phyloP scores from a whole-genome alignment of 2,888 invertebrate species.

The Sialis fuliginosa region DNA sequence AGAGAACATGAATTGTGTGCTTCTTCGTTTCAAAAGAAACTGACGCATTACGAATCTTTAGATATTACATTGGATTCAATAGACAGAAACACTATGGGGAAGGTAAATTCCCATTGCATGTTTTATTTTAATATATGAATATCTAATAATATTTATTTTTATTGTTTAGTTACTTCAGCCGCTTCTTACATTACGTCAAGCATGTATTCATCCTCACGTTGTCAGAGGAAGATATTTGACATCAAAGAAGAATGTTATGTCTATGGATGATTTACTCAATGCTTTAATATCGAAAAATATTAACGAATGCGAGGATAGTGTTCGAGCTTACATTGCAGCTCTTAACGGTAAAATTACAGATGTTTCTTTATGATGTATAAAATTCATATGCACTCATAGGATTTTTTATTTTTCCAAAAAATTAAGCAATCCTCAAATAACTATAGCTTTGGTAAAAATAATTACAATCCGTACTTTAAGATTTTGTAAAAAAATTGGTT shows the following conservation, averaged over 20 bases:
- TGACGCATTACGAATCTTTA: conserved; percentile 23
- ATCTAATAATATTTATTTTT: not conserved
- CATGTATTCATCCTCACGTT: conserved; percentile 51
- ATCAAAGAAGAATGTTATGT: conserved; percentile 32
- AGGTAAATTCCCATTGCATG: conserved; percentile 14
- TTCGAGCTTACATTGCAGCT: conserved; percentile 41
- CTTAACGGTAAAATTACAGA: conserved; percentile 33
- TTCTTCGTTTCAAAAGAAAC: conserved; percentile 26
- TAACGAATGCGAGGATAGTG: conserved; percentile 39
- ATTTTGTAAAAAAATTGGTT: too few species aligned
- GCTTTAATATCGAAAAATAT: conserved; percentile 42
- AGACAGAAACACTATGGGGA: conserved; percentile 25
- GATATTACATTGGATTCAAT: conserved; percentile 28
- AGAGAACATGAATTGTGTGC: conserved; percentile 35
- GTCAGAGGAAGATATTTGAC: conserved; percentile 33
- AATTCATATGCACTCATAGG: too few species aligned
- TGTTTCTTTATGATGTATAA: not conserved
- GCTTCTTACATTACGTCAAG: conserved; percentile 45
- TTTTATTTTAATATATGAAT: too few species aligned
- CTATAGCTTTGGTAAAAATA: too few species aligned
- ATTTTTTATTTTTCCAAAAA: too few species aligned
- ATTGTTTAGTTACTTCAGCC: conserved; percentile 24
- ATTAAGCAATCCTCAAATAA: too few species aligned
- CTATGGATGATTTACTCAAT: conserved; percentile 45
- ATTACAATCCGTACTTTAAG: too few species aligned